Percentiles rank a stretch among this genome's conserved stretches.
Evolutionary conservation across 92 coral and sea anemone genomes (phyloP).

Genomic region (Chrysogorgia sp.): DNA sequence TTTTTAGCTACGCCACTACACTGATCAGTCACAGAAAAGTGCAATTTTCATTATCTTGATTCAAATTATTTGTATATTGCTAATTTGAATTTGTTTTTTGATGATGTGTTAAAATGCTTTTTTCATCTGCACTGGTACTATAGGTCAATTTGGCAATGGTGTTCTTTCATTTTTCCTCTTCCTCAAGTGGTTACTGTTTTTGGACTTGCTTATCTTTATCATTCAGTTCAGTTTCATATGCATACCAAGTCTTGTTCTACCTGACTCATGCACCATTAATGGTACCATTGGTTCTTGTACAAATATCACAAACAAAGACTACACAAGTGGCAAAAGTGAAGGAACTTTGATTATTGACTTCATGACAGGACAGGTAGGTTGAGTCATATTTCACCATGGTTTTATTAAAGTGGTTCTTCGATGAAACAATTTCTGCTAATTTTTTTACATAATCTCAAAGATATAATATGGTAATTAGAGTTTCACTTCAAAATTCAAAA

Average conservation of each 20-base stretch:
- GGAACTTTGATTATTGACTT: conserved; percentile 72
- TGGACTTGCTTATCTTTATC: conserved; percentile 78
- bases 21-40: too few relatives aligned
- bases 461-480: neutral
- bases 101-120: neutral
- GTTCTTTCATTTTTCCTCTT: conserved; percentile 92
- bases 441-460: too few relatives aligned
- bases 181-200: conserved; percentile 92
- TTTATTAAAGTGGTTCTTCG: too few relatives aligned
- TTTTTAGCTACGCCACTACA: too few relatives aligned
- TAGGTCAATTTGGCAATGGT: conserved; percentile 99
- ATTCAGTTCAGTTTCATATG: conserved; percentile 82
- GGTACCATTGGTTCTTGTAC: conserved; percentile 29
- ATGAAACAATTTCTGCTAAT: too few relatives aligned
- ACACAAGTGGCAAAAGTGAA: conserved; percentile 21
- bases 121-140: neutral
- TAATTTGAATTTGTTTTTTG: too few relatives aligned
- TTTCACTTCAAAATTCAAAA: neutral
- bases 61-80: too few relatives aligned
- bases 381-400: too few relatives aligned
- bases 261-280: conserved; percentile 19
- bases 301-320: conserved; percentile 28
- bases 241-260: conserved; percentile 69
- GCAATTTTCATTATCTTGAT: too few relatives aligned
- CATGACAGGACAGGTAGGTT: conserved; percentile 85